Base-by-base conservation (phyloP, 2,113 vertebrate species). In the Phylloscopus whistleri region DNA sequence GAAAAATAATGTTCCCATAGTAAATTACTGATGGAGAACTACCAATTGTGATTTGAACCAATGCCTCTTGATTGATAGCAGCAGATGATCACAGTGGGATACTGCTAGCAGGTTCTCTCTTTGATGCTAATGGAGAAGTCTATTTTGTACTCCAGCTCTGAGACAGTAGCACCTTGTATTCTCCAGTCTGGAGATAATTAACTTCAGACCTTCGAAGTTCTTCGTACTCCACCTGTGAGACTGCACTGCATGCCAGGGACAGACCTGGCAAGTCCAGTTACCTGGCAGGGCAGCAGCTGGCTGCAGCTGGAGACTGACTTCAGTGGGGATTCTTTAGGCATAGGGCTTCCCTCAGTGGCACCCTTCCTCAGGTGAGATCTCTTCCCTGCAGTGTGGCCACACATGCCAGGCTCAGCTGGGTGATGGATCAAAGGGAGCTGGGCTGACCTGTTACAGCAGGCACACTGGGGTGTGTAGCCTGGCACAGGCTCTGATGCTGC, bases 381-480 rank as follows among this genome's bases (percentile, higher is more conserved):
- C 30, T 17, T n/a, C 66, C 17, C 35, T 49, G 20, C 31, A 39
- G 19, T 11, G 37, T 27, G 37, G 55, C 23, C 49, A 18, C 15
- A 12, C 6, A 10, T 12, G 30, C 31, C 51, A 43, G 52, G 41
- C 39, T 46, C 49, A 56, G 33, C 49, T 31, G 16, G 37, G 6
- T 53, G 76, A 21, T 1, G 14, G 18, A 16, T 78, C 41, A n/a
- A 1, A 28, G 2, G 10, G n/a, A 35, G 21, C 0, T n/a, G 56
- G 27, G 5, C 23, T 14, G 28, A 14, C 9, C n/a, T 12, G 0
- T 31, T 72, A 18, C 16, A 41, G 7, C 0, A 0, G 62, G 31
- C 0, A 8, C 52, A 6, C 22, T 8, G 33, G 30, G 9, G 4
- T 33, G 35, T 0, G 1, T 4, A 51, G n/a, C 33, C 0, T 0